Evolutionary conservation across 2,888 invertebrate genomes (phyloP), one percentile per base, ranked within the genome.

Genomic region (Piscicola geometra): DNA sequence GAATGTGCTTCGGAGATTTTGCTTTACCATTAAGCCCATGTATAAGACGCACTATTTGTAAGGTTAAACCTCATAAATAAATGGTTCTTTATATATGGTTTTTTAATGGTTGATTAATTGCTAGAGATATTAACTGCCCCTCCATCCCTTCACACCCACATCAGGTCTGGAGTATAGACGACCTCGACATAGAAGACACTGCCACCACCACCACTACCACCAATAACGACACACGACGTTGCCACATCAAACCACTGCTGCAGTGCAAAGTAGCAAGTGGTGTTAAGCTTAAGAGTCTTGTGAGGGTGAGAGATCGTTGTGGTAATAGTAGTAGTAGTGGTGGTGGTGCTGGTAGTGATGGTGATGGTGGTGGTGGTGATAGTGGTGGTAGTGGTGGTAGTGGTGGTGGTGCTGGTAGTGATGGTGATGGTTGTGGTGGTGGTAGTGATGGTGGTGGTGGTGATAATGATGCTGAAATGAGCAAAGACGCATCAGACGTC

Each of bases 141-240:
- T 21, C 25, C 9, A 56, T 21, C 25, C 21, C 3, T 21, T 5
- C 21, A 56, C 60, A 25, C 21, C 21, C 60, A 25, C 33, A 5
- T 3, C 28, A 85, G 83, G 89, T 92, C 15, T 95, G 95, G 94
- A 93, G 91, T 86, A 94, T 93, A 88, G 93, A 93, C 80, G 91
- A 91, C 0, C 92, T 94, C n/a, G 93, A 94, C 80, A 89, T 91
- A 78, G 92, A 93, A 0, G 92, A 94, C 85, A 90, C 91, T 21
- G 21, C 60, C 5, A 56, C 21, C 5, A 25, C 60, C 60, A 56
- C 21, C 25, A 25, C 21, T 18, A 56, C 60, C 60, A 56, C 41
- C 0, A 89, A 91, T 0, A 93, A 93, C 81, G 91, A 92, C 5
- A 90, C 92, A 81, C 89, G 90, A 5, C 90, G 89, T 77, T 89